Conservation (phyloP, 2,888 invertebrate genomes). For the Thelaira solivaga region DNA sequence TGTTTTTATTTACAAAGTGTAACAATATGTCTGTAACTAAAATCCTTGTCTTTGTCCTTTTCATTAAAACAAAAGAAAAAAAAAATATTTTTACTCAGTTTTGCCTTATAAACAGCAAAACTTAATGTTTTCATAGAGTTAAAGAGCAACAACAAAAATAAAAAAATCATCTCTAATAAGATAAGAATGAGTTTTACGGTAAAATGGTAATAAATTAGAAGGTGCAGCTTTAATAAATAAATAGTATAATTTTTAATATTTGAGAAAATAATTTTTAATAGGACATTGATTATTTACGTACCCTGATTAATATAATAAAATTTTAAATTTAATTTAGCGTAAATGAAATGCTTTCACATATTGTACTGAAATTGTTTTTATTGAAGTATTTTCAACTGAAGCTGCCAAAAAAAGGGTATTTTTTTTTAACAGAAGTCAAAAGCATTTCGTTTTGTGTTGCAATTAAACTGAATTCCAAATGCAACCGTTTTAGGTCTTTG, state of each 20-base stretch:
- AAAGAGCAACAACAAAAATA: constrained; percentile 16
- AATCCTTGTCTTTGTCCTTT: constrained; percentile 14
- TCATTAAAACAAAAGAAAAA: too few relatives aligned
- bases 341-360: too few relatives aligned
- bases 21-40: neutral
- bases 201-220: neutral
- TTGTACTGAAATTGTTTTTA: too few relatives aligned
- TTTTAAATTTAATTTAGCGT: too few relatives aligned
- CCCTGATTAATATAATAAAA: too few relatives aligned
- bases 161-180: constrained; percentile 31
- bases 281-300: neutral
- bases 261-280: constrained; percentile 11
- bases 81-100: constrained; percentile 7
- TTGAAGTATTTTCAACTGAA: too few relatives aligned
- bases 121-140: neutral
- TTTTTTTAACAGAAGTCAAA: too few relatives aligned
- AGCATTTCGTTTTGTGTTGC: too few relatives aligned
- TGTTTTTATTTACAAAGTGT: too few relatives aligned
- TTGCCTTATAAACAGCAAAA: constrained; percentile 1
- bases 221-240: constrained; percentile 39
- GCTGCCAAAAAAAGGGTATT: too few relatives aligned
- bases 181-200: constrained; percentile 17
- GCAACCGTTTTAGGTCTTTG: too few relatives aligned
- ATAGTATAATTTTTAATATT: constrained; percentile 44
- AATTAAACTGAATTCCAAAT: too few relatives aligned